Conservation (phyloP, 2,888 invertebrate genomes). For the Hyposoter didymator region DNA sequence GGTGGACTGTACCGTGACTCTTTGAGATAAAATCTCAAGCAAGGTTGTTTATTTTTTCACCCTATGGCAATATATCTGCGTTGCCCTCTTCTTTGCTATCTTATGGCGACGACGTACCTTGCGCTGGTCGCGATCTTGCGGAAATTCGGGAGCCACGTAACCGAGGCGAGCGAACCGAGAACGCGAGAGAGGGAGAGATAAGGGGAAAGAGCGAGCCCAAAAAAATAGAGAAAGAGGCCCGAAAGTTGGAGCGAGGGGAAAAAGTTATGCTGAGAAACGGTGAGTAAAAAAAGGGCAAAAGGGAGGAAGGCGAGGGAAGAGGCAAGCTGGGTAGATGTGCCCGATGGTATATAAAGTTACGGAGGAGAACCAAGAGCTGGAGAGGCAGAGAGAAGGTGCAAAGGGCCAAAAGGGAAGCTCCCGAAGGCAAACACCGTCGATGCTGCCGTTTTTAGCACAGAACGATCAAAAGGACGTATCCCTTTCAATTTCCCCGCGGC, state of each 20-base stretch:
- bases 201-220: neutral
- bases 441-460: constrained; percentile 27
- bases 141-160: constrained; percentile 58
- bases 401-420: constrained; percentile 67
- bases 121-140: constrained; percentile 52
- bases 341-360: neutral
- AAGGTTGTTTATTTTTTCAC: constrained; percentile 52
- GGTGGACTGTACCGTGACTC: constrained; percentile 64
- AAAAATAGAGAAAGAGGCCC: constrained; percentile 14
- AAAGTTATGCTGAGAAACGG: constrained; percentile 32
- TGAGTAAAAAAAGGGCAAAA: constrained; percentile 50
- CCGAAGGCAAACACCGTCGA: constrained; percentile 61
- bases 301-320: constrained; percentile 29
- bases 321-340: constrained; percentile 40
- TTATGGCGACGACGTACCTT: constrained; percentile 33
- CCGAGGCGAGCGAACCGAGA: neutral
- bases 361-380: constrained; percentile 41
- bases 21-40: constrained; percentile 57
- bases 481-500: neutral
- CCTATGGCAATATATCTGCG: constrained; percentile 65
- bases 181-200: neutral
- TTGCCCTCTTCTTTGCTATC: constrained; percentile 12
- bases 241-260: constrained; percentile 29
- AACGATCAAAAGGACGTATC: constrained; percentile 10
- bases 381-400: constrained; percentile 60